Evolutionary conservation across 2,113 vertebrate species (phyloP).

Genomic region (Callocephalon fimbriatum): DNA sequence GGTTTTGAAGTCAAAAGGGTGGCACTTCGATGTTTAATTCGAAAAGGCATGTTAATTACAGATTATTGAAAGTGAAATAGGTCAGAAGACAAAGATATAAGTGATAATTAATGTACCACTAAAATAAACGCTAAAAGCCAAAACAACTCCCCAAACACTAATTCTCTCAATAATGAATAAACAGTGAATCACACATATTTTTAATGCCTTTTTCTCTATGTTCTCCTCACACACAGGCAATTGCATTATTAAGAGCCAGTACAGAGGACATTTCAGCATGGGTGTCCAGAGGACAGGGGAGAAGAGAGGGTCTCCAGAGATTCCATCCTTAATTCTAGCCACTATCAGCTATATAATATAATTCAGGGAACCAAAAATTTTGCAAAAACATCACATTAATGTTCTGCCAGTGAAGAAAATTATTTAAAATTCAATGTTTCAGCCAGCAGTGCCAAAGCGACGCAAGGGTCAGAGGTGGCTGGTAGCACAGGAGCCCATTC

Average conservation of each 20-base stretch:
- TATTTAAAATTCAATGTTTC: background rate
- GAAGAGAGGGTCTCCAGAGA: background rate
- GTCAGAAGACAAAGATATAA: background rate
- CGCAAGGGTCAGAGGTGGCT: background rate
- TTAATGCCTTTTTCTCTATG: background rate
- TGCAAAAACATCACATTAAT: background rate
- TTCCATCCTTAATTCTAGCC: background rate
- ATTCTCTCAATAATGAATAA: background rate
- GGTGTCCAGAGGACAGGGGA: background rate
- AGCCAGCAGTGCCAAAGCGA: fast-evolving
- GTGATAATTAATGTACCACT: background rate
- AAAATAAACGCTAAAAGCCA: background rate
- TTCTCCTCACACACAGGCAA: background rate
- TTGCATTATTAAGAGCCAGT: background rate
- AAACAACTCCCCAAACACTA: background rate
- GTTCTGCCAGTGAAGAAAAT: background rate
- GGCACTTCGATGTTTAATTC: background rate
- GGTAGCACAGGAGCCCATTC: background rate
- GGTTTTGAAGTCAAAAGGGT: background rate
- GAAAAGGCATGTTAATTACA: background rate
- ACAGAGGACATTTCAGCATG: background rate
- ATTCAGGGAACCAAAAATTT: background rate
- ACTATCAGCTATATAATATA: background rate
- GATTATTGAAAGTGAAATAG: background rate
- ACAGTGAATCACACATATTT: background rate